Evolutionary conservation across 2,888 invertebrate species (phyloP), one percentile per base, ranked within the genome.

Genomic region (Diloba caeruleocephala): DNA sequence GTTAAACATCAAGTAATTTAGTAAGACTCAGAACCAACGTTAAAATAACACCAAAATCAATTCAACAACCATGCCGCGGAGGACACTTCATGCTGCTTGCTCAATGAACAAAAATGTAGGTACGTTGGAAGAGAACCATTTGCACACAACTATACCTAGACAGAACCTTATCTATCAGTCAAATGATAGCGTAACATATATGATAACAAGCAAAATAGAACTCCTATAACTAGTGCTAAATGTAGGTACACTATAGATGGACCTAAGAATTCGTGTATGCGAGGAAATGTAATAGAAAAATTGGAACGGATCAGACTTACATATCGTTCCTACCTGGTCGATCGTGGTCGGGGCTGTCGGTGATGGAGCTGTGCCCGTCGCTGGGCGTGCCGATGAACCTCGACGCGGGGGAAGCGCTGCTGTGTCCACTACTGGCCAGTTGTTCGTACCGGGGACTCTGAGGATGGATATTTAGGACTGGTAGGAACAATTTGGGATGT

Each of bases 281-380:
- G 75, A 76, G 80, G 76, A 78, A 81, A 76, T 69, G 57, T 67
- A 77, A 77, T 74, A 80, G 81, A 77, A 89, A 90, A 88, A 91
- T 92, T 93, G 93, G 93, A 93, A 93, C 92, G 92, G 83, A 78
- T 83, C 63, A 76, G 85, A 92, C 93, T 94, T 93, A 93, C 93
- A 92, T 90, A 91, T 94, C 90, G 88, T 86, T 92, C 93, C 91
- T 94, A 94, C 93, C 94, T 94, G 90, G 90, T 89, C 90, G 90
- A 74, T 90, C 87, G 71, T 77, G 82, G 66, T 88, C 91, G 51
- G 91, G 91, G 74, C 92, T 91, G 44, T 91, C 91, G 46, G 89
- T 89, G 80, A 87, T 72, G 57, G 88, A 87, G 81, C 89, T 90
- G 28, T 85, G 89, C 12, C 78, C 90, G 61, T 90, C 92, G 73